Base-by-base conservation (phyloP, 2,797 vertebrate species). In the Arremon aurantiirostris region DNA sequence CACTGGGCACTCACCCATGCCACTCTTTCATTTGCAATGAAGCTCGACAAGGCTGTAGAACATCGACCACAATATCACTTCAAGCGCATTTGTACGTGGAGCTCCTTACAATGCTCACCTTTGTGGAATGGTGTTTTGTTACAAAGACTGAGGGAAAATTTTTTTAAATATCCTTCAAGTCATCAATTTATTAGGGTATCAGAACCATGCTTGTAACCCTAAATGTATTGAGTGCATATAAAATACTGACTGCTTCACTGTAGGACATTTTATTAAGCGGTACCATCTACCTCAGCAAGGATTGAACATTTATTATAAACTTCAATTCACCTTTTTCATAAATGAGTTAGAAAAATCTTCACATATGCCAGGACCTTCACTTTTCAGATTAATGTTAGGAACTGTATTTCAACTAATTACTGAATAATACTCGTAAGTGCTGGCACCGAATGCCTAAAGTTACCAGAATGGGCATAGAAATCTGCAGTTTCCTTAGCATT, bases 51-150 rank as follows among this genome's bases (percentile, higher is more conserved):
- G n/a, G 32, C 82, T 46, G 39, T 5, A 57, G 30, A 52, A 81
- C 23, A 47, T 27, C 5, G 4, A 20, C 57, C 1, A 0, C 2
- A 34, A 2, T 4, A 34, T 28, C 16, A 9, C 15, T 60, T 66
- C 27, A 73, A 23, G 18, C 0, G 0, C 42, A 27, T 44, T 35
- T 30, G 11, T 69, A 27, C 0, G 0, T 5, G 24, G 39, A 72
- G 23, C 56, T 80, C 37, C 22, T 59, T 39, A 14, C 14, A 15
- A 4, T 16, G 16, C 42, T 76, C n/a, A 41, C 46, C 34, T 69
- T 52, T 8, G 4, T 0, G 2, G 30, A 85, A 60, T 27, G 8
- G 30, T 65, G 18, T 27, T 30, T 68, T 47, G 21, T 66, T 47
- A 64, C 8, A 41, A 39, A 32, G 12, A 72, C 22, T 28, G 49